Conservation (phyloP, 2,888 invertebrate genomes). For the Zelleria hepariella region DNA sequence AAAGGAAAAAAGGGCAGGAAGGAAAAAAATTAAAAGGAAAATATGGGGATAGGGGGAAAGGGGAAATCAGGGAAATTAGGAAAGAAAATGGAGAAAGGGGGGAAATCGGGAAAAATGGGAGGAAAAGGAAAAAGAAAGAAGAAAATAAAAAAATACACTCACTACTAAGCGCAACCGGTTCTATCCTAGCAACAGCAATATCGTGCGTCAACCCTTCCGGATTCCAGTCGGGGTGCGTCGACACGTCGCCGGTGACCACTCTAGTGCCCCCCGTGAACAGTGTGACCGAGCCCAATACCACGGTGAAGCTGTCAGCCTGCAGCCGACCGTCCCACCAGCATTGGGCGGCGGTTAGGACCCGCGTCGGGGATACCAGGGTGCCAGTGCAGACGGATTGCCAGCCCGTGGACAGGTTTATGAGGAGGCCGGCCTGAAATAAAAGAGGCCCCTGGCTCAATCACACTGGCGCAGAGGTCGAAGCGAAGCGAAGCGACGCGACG, state of each 20-base stretch:
- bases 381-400: conserved; percentile 53
- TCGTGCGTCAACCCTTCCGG: conserved; percentile 32
- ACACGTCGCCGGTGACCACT: conserved; percentile 24
- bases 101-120: neutral
- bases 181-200: conserved; percentile 25
- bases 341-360: conserved; percentile 53
- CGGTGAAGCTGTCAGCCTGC: conserved; percentile 31
- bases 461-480: too few species aligned
- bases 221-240: conserved; percentile 30
- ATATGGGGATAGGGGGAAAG: neutral
- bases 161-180: neutral
- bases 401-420: conserved; percentile 35
- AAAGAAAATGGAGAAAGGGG: neutral
- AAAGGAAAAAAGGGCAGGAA: neutral
- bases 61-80: neutral
- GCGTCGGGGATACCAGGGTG: conserved; percentile 39
- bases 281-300: conserved; percentile 32
- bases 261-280: conserved; percentile 36
- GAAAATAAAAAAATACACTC: neutral
- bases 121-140: neutral
- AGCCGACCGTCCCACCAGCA: conserved; percentile 56
- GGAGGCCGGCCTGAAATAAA: conserved; percentile 47
- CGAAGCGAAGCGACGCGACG: too few species aligned
- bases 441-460: too few species aligned
- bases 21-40: neutral